Conservation (phyloP, 2,797 vertebrate genomes). For the Smutsia gigantea region DNA sequence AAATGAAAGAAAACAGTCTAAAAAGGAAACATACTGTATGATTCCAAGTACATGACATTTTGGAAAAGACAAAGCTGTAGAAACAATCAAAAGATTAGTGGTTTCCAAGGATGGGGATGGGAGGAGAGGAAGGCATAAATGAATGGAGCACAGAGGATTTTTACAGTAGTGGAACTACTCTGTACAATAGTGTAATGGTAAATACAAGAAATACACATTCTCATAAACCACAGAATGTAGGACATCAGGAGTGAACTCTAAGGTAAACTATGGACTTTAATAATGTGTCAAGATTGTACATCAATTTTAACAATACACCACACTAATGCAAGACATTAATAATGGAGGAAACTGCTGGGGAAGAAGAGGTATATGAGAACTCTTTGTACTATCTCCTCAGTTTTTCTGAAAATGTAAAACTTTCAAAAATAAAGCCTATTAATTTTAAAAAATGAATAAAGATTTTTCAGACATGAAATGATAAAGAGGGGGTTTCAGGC, state of each 20-base stretch:
- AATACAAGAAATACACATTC: not conserved
- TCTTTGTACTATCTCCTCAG: not conserved
- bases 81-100: not conserved
- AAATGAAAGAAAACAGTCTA: not conserved
- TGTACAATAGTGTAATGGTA: not conserved
- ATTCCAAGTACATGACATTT: not conserved
- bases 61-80: not conserved
- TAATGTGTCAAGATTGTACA: not conserved
- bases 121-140: not conserved
- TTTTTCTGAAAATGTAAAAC: conserved; percentile 9
- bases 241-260: not conserved
- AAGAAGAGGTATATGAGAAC: not conserved
- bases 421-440: not conserved
- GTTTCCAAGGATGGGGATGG: not conserved
- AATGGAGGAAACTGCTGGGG: not conserved
- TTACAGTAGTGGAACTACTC: not conserved
- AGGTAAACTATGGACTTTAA: not conserved
- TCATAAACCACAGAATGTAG: not conserved
- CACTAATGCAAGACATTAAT: not conserved
- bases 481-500: not conserved
- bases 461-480: not conserved
- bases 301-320: not conserved
- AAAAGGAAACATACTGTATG: not conserved
- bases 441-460: too few species aligned
- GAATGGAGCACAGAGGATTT: not conserved